Percentiles rank a stretch among this genome's conserved stretches.
phyloP scores from a whole-genome alignment of 2,797 vertebrate genomes.

The Borostomias antarcticus region DNA sequence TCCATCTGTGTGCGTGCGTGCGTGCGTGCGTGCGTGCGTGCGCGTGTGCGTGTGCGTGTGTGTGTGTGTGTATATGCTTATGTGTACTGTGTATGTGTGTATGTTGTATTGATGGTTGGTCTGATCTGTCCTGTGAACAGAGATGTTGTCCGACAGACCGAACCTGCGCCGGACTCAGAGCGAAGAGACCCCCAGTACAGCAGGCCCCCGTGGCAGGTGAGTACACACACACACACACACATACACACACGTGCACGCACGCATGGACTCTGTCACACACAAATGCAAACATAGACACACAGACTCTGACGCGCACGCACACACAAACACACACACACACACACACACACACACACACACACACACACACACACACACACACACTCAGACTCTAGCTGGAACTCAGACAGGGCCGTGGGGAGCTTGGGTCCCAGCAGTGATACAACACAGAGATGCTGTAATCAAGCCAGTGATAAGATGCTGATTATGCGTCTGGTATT shows the following conservation, averaged over 20 bases:
- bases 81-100: background rate
- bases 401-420: too few species aligned
- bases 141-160: constrained; percentile 68
- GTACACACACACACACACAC: too few species aligned
- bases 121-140: constrained; percentile 51
- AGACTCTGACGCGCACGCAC: too few species aligned
- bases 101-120: constrained; percentile 7
- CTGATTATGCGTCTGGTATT: too few species aligned
- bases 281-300: too few species aligned
- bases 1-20: too few species aligned
- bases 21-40: too few species aligned
- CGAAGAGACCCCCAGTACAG: constrained; percentile 65
- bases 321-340: background rate
- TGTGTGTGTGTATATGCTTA: background rate
- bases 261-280: background rate
- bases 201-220: constrained; percentile 64
- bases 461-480: too few species aligned
- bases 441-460: too few species aligned
- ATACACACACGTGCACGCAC: background rate
- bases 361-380: too few species aligned
- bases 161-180: constrained; percentile 73
- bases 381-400: background rate
- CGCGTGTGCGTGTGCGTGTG: background rate
- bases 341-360: background rate
- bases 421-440: too few species aligned